Evolutionary conservation across 2,113 vertebrate genomes (phyloP).

Genomic region (Bubo bubo): DNA sequence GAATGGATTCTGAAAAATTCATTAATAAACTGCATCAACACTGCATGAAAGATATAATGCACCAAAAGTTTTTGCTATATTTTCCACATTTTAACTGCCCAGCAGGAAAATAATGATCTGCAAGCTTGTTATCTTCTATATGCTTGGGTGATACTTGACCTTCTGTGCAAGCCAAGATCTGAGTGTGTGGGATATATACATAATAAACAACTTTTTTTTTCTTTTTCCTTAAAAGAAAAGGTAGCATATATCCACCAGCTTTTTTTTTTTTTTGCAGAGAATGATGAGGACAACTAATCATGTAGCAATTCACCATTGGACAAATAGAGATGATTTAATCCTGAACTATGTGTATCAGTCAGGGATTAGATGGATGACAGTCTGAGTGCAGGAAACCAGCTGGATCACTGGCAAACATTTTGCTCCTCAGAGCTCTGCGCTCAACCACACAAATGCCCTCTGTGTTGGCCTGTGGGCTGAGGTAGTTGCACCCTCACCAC

Average conservation of each 20-base stretch:
- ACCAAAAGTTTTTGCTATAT: not conserved
- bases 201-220: not conserved
- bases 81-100: not conserved
- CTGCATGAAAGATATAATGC: not conserved
- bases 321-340: not conserved
- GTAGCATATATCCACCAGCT: not conserved
- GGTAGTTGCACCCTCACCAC: not conserved
- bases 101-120: not conserved
- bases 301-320: not conserved
- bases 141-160: not conserved
- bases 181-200: not conserved
- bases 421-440: not conserved
- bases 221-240: not conserved
- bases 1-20: not conserved
- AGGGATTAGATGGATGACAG: not conserved
- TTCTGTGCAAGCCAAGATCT: not conserved
- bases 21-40: not conserved
- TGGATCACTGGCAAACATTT: not conserved
- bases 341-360: not conserved
- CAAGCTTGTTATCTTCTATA: not conserved
- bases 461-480: not conserved
- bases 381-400: not conserved
- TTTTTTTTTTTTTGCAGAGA: not conserved
- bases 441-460: not conserved
- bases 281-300: not conserved